These are phyloP conservation scores for Platanista minor DNA, from an alignment of 2,113 vertebrate genomes.

Conservation along the genomic window DNA sequence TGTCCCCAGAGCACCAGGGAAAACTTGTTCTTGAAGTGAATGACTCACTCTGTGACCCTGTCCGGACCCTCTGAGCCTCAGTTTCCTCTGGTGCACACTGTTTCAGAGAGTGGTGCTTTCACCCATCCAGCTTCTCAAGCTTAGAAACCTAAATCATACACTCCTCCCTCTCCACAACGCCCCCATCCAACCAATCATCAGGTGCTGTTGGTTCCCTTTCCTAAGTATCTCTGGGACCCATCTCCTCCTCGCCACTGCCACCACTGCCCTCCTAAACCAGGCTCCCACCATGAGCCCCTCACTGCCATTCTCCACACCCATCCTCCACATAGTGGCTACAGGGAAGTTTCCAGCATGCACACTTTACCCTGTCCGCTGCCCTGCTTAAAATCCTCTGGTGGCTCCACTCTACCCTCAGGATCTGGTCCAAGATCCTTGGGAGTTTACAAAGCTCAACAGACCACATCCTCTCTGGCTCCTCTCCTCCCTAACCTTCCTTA, in stretches of 20 bases:
- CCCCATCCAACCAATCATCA: not conserved
- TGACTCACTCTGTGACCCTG: not conserved
- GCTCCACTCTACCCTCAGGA: not conserved
- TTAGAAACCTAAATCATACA: not conserved
- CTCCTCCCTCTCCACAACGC: not conserved
- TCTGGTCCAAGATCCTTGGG: not conserved
- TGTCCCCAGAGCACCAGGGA: not conserved
- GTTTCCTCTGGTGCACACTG: not conserved
- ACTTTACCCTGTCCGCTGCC: not conserved
- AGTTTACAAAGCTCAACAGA: not conserved
- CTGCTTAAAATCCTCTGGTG: not conserved
- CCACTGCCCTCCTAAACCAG: not conserved
- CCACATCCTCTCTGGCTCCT: constrained; percentile 14
- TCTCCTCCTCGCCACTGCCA: not conserved
- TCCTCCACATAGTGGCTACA: not conserved
- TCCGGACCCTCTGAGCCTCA: not conserved
- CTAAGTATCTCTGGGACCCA: not conserved
- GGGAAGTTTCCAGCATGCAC: not conserved
- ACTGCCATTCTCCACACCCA: not conserved
- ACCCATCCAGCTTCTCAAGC: not conserved
- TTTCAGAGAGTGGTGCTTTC: not conserved
- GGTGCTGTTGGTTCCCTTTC: not conserved
- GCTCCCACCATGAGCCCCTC: not conserved
- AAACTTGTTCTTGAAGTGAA: not conserved
- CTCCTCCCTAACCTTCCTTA: not conserved